Evolutionary conservation across 2,888 invertebrate species (phyloP).

Genomic region (Caenorhabditis parvicauda): DNA sequence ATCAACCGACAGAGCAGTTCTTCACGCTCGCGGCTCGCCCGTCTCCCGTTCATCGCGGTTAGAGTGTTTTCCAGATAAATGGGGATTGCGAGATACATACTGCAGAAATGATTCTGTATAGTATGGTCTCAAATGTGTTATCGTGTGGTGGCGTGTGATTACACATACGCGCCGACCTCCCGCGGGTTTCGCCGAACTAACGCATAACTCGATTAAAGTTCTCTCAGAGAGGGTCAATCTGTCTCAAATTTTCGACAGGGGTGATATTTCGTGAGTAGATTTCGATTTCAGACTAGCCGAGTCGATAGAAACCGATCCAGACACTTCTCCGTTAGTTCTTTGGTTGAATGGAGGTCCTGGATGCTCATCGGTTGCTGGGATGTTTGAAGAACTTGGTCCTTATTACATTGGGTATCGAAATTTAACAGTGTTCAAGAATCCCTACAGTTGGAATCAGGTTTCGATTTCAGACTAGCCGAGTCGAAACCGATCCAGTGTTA

Average conservation of each 20-base stretch:
- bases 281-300: slow-evolving; percentile 63
- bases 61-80: slow-evolving; percentile 28
- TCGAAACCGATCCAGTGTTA: too few relatives aligned
- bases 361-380: slow-evolving; percentile 57
- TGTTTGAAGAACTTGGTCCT: slow-evolving; percentile 39
- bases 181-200: too few relatives aligned
- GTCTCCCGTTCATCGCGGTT: slow-evolving; percentile 29
- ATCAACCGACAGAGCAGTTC: slow-evolving; percentile 19
- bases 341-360: slow-evolving; percentile 65
- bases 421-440: slow-evolving; percentile 51
- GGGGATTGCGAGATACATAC: slow-evolving; percentile 41
- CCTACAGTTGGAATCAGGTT: slow-evolving; percentile 61
- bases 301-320: slow-evolving; percentile 59
- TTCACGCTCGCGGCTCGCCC: slow-evolving; percentile 27
- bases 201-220: too few relatives aligned
- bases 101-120: slow-evolving; percentile 47
- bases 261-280: too few relatives aligned
- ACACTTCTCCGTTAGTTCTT: slow-evolving; percentile 63
- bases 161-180: too few relatives aligned
- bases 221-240: too few relatives aligned
- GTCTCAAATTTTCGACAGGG: too few relatives aligned
- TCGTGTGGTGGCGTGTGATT: too few relatives aligned
- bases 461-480: too few relatives aligned
- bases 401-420: slow-evolving; percentile 30
- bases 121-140: slow-evolving; percentile 43